These are phyloP conservation scores for Chamaetylas fuelleborni DNA, from an alignment of 2,113 vertebrate genomes.

Conservation along the genomic window DNA sequence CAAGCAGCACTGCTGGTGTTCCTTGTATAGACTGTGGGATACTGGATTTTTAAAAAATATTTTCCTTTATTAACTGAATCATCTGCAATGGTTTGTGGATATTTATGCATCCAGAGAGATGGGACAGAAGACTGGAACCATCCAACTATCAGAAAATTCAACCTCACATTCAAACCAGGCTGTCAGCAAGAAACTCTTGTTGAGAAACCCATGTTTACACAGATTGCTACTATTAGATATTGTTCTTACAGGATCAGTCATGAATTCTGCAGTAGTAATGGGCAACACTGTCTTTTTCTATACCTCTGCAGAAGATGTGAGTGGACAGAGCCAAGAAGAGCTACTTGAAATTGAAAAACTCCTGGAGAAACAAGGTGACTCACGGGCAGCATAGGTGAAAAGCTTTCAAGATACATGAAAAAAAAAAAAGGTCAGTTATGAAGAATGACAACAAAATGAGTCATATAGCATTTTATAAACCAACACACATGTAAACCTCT, in stretches of 20 bases:
- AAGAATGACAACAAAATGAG: neutral
- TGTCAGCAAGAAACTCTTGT: neutral
- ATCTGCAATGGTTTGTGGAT: neutral
- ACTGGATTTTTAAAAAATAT: neutral
- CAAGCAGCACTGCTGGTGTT: neutral
- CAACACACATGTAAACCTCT: neutral
- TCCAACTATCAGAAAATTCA: neutral
- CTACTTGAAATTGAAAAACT: neutral
- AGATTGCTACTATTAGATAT: neutral
- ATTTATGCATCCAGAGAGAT: neutral
- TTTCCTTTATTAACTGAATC: neutral
- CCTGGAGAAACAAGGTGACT: neutral
- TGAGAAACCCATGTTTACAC: neutral
- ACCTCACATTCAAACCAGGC: neutral
- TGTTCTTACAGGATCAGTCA: neutral
- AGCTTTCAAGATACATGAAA: neutral
- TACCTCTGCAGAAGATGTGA: neutral
- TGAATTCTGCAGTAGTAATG: neutral
- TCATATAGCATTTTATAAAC: neutral
- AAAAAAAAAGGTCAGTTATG: neutral
- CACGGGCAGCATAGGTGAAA: neutral
- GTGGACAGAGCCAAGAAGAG: neutral
- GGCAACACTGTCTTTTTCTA: neutral
- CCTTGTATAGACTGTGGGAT: neutral
- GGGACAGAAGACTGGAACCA: neutral